A percentile compares a stretch with the other conserved stretches of the same genome.
Conservation (phyloP, 2,113 vertebrate genomes). For the Nansenia antarctica region DNA sequence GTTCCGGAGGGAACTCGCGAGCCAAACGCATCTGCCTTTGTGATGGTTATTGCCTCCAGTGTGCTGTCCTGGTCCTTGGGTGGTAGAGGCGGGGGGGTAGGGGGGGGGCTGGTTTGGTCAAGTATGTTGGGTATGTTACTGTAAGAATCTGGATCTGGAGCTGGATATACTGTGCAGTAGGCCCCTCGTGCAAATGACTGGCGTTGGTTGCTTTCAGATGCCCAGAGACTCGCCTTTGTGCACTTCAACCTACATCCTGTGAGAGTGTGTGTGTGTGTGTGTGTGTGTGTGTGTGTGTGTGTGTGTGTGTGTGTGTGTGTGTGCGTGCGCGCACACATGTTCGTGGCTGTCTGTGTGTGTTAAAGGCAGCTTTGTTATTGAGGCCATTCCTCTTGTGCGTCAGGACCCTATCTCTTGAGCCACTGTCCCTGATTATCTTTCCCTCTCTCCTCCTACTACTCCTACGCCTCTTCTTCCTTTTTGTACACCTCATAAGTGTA, state of each 20-base stretch:
- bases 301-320: too few species aligned
- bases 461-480: not conserved
- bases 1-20: constrained; percentile 24
- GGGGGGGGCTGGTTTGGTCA: not conserved
- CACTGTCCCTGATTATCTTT: not conserved
- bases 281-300: too few species aligned
- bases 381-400: not conserved
- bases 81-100: not conserved
- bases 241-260: too few species aligned
- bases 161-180: not conserved
- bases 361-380: not conserved
- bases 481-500: constrained; percentile 28
- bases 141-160: not conserved
- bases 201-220: too few species aligned
- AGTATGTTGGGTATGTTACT: not conserved
- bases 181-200: not conserved
- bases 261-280: too few species aligned
- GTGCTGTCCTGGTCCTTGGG: not conserved
- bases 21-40: constrained; percentile 15
- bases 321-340: too few species aligned
- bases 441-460: not conserved
- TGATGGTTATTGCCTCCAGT: constrained; percentile 11
- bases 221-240: too few species aligned
- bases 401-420: not conserved
- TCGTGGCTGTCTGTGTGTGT: not conserved